phyloP scores from a whole-genome alignment of 1,140 invertebrate species.

The Planococcus citri region DNA sequence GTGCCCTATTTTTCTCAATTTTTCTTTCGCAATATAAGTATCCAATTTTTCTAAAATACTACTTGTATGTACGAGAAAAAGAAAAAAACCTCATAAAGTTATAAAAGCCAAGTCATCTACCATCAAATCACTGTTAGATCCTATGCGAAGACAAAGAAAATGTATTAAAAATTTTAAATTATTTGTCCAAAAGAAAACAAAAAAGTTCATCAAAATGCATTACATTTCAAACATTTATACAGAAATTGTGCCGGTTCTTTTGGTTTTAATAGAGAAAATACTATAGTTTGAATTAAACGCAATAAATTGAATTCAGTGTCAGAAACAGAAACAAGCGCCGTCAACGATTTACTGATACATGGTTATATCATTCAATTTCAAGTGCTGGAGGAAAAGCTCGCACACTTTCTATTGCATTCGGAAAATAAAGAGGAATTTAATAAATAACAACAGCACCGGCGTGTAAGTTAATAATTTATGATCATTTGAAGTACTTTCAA shows the following conservation, averaged over 20 bases:
- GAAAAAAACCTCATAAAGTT: no score
- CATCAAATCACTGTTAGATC: no score
- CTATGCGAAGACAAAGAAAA: no score
- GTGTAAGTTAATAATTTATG: neutral
- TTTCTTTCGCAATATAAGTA: no score
- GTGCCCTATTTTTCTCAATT: no score
- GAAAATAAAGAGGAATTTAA: constrained; percentile 8
- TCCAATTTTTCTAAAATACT: no score
- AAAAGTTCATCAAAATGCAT: neutral
- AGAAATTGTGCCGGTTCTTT: neutral
- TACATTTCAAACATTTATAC: neutral
- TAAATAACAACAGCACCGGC: neutral
- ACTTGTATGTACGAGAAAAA: no score
- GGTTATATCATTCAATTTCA: constrained; percentile 3
- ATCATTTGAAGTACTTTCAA: constrained; percentile 7
- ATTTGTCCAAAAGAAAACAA: no score
- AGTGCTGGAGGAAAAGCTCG: neutral
- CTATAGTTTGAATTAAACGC: neutral
- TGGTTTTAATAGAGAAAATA: neutral
- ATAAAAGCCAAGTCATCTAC: no score
- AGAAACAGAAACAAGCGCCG: constrained; percentile 1
- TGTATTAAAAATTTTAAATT: neutral
- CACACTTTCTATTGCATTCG: constrained; percentile 2
- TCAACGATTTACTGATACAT: constrained; percentile 7
- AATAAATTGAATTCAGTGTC: neutral